These are phyloP conservation scores for Pseudochirops corinnae DNA, from an alignment of 2,797 vertebrate species.

Conservation along the genomic window DNA sequence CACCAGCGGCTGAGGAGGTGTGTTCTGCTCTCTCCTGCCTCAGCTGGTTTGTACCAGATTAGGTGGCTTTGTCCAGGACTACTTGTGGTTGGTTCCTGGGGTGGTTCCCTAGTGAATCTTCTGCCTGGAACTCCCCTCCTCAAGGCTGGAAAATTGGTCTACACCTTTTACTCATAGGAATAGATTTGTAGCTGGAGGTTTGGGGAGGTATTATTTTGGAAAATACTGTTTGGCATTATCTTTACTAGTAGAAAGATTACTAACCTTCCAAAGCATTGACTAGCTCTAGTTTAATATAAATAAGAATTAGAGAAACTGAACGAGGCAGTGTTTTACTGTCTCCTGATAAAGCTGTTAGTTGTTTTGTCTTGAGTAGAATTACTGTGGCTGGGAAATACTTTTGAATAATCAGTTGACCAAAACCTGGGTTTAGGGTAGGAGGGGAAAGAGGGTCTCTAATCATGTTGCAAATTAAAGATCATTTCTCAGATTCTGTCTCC, in stretches of 20 bases:
- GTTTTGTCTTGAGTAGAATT: not conserved
- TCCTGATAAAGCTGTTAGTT: not conserved
- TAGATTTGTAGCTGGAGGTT: slow-evolving; percentile 2
- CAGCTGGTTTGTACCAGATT: slow-evolving; percentile 69
- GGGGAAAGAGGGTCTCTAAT: not conserved
- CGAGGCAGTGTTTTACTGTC: not conserved
- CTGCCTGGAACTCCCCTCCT: slow-evolving; percentile 9
- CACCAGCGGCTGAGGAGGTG: slow-evolving; percentile 16
- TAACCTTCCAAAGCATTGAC: not conserved
- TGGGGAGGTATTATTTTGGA: not conserved
- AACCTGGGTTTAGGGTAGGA: not conserved
- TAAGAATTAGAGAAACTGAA: not conserved
- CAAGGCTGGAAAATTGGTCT: not conserved
- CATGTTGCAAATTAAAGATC: not conserved
- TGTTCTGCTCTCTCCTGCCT: not conserved
- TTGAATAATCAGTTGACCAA: not conserved
- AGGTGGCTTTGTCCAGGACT: slow-evolving; percentile 3
- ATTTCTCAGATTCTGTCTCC: not conserved
- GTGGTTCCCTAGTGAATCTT: not conserved
- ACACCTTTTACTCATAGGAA: not conserved
- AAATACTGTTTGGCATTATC: not conserved
- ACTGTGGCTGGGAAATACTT: not conserved
- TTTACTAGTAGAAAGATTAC: not conserved
- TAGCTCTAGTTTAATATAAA: not conserved
- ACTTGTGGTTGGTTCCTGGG: slow-evolving; percentile 1